phyloP scores from a whole-genome alignment of 2,888 invertebrate species.

The Calliscelio sp. region DNA sequence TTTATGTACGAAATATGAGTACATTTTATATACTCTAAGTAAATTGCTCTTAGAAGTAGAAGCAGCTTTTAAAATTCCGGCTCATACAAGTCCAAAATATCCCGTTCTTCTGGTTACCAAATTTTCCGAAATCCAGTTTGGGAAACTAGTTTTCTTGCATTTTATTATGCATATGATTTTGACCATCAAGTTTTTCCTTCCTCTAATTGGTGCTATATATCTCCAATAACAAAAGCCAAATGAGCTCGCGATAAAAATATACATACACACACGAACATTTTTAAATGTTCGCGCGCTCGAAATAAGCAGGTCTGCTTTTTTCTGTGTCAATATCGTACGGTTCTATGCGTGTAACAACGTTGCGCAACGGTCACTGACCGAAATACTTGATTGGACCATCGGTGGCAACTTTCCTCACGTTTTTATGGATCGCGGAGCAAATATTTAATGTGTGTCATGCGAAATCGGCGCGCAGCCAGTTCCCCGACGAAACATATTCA shows the following conservation, averaged over 20 bases:
- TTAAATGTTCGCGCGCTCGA: conserved; percentile 4
- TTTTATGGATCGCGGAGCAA: conserved; percentile 25
- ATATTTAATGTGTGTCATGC: conserved; percentile 37
- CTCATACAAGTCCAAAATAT: neutral
- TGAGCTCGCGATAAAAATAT: neutral
- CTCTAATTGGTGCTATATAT: no score
- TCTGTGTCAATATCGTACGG: neutral
- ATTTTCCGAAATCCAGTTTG: neutral
- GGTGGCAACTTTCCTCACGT: conserved; percentile 47
- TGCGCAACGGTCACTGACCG: conserved; percentile 40
- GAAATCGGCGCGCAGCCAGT: conserved; percentile 19
- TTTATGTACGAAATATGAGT: no score
- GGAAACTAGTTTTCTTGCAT: conserved; percentile 1
- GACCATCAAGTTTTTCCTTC: no score
- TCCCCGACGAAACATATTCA: conserved; percentile 19
- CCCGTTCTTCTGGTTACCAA: conserved; percentile 2
- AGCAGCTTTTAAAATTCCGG: neutral
- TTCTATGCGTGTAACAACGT: conserved; percentile 6
- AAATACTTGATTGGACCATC: conserved; percentile 51
- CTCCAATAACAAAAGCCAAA: no score
- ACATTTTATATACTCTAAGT: no score
- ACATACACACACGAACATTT: no score
- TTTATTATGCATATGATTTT: no score
- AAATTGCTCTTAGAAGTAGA: no score
- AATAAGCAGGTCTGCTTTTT: conserved; percentile 22